Base-by-base conservation (phyloP, 2,113 vertebrate genomes). In the Enhydra lutris region DNA sequence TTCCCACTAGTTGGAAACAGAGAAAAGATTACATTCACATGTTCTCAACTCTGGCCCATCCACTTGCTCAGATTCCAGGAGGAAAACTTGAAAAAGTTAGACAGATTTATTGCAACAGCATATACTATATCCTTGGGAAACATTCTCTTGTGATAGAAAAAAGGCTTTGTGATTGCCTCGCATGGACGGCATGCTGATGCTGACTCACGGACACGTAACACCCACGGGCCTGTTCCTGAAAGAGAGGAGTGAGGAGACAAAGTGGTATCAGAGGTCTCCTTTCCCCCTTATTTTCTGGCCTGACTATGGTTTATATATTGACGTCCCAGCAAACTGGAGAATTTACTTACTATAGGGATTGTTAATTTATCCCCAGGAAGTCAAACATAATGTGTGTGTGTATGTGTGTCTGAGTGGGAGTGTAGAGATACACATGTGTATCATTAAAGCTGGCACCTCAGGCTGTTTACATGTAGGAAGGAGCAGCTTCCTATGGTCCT, bases 121-220 rank as follows among this genome's bases (percentile, higher is more conserved):
- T 45, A 94, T 3, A 74, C n/a, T 86, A 23, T 93, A 76, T 93
- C 84, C 91, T 91, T 92, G 76, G 59, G 61, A 95, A 97, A 90
- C 29, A 92, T 92, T 87, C 79, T 45, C 39, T 79, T 55, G 47
- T 71, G 21, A 89, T 29, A 89, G 76, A 34, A 45, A 21, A 80
- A 57, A 74, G 63, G 36, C 45, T 95, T 17, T 63, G 7, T 4
- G 47, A 34, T 29, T 31, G 63, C 47, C 34, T 78, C 39, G 31
- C 31, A 61, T 24, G 71, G 31, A 63, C 12, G 24, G 21, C 59
- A 24, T 10, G 65, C 57, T 69, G 45, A 42, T 57, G 36, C 52
- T 83, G 74, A 92, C 78, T 90, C 73, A 61, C 23, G 20, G 81
- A 89, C 90, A 39, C 15, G 1, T n/a, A 20, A 21, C 36, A 2